A percentile compares a stretch with the other conserved stretches of the same genome.
Evolutionary conservation across 2,797 vertebrate genomes (phyloP).

Genomic region (Propithecus deckenii): DNA sequence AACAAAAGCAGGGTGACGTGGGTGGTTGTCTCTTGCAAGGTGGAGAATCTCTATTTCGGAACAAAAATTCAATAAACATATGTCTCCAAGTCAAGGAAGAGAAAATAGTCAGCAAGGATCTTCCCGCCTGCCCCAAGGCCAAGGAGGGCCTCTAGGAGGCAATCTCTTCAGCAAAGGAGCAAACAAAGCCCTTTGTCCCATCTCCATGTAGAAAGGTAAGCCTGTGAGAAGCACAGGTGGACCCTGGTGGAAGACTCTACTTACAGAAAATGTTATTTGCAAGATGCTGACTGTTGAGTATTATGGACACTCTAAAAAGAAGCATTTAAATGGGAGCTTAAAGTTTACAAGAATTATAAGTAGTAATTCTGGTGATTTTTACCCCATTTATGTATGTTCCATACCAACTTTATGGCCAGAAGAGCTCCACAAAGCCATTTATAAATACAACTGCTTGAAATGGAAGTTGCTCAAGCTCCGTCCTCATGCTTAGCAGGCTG

Average conservation of each 20-base stretch:
- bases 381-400: background rate
- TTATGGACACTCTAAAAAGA: background rate
- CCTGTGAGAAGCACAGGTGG: background rate
- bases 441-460: background rate
- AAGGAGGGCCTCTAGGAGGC: background rate
- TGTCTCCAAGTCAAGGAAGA: background rate
- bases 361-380: background rate
- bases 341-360: background rate
- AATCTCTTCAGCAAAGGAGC: background rate
- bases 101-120: background rate
- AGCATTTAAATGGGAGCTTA: background rate
- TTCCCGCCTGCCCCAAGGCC: background rate
- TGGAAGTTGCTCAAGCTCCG: slow-evolving; percentile 30
- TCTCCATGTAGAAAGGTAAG: background rate
- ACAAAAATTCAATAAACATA: background rate
- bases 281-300: background rate
- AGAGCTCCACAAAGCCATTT: background rate
- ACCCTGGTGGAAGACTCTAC: background rate
- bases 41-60: background rate
- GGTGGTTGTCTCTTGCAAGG: background rate
- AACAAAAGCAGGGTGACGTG: background rate
- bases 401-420: background rate
- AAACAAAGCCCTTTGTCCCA: background rate
- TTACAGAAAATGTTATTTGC: background rate
- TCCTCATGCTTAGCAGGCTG: slow-evolving; percentile 64